phyloP scores from a whole-genome alignment of 2,113 vertebrate species.

The Dendropsophus ebraccatus region DNA sequence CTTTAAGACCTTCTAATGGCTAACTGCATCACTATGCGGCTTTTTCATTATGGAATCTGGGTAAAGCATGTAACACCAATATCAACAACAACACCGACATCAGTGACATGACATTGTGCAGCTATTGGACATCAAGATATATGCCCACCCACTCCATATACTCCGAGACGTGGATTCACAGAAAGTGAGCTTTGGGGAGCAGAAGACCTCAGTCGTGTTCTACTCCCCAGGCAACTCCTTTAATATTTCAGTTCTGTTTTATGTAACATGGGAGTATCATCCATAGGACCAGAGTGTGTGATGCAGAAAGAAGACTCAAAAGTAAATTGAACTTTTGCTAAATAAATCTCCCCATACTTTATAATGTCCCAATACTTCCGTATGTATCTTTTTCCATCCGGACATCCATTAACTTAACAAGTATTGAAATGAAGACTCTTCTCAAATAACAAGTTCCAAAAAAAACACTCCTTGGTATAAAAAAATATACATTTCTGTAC shows the following conservation, averaged over 20 bases:
- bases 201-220: no score
- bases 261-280: not conserved
- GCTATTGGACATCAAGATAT: no score
- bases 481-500: constrained; percentile 47
- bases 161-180: no score
- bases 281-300: not conserved
- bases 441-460: constrained; percentile 49
- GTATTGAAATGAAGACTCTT: constrained; percentile 26
- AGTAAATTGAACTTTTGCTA: not conserved
- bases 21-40: no score
- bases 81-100: no score
- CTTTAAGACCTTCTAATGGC: no score
- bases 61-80: no score
- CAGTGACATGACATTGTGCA: no score
- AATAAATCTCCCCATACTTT: not conserved
- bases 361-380: not conserved
- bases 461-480: constrained; percentile 36
- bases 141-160: no score
- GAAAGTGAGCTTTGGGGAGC: no score
- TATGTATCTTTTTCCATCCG: not conserved
- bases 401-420: not conserved
- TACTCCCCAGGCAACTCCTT: no score
- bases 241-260: not conserved
- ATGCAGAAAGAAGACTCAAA: not conserved
- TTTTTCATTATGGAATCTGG: no score